Evolutionary conservation across 2,888 invertebrate species (phyloP), one percentile per base, ranked within the genome.

Genomic region (Crematogaster levior): DNA sequence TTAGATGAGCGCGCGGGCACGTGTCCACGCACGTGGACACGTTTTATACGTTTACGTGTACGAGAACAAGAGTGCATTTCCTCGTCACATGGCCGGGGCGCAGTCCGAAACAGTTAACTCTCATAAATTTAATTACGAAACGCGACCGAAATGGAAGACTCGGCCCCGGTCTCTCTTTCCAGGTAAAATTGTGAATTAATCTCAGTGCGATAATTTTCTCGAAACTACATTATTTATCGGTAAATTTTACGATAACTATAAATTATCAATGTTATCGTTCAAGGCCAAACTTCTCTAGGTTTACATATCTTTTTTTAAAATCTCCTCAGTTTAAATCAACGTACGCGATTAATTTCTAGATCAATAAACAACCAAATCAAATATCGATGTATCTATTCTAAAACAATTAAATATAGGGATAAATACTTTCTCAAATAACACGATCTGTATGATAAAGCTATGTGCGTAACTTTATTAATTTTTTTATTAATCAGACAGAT

Each of bases 81-180:
- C 85, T 51, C 88, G 88, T 89, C 63, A 63, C 72, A 65, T 68
- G 75, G 53, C 81, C 58, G 65, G 77, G 74, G 60, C 81, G 66
- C 60, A 53, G 81, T 81, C 82, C 53, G 48, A 82, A 89, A 85
- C 85, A 84, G 85, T 88, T 82, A 89, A 85, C 88, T 85, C 87
- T 88, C 85, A 83, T 88, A 86, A 89, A 89, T 89, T 88, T 85
- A 88, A 89, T 89, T 89, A 89, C 63, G 51, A 37, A 30, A 46
- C 82, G 46, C 75, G 82, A 82, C 68, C 72, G 46, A 70, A 87
- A 86, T 81, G 72, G 83, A 66, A 83, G 72, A 80, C 43, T 24
- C 40, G 60, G 56, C 61, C 43, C n/a, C n/a, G 51, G 43, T 27
- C 56, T 74, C 58, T 63, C 53, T 77, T 82, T 65, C 80, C 40